phyloP scores from a whole-genome alignment of 64 coral and sea anemone genomes.

The Actinia tenebrosa region DNA sequence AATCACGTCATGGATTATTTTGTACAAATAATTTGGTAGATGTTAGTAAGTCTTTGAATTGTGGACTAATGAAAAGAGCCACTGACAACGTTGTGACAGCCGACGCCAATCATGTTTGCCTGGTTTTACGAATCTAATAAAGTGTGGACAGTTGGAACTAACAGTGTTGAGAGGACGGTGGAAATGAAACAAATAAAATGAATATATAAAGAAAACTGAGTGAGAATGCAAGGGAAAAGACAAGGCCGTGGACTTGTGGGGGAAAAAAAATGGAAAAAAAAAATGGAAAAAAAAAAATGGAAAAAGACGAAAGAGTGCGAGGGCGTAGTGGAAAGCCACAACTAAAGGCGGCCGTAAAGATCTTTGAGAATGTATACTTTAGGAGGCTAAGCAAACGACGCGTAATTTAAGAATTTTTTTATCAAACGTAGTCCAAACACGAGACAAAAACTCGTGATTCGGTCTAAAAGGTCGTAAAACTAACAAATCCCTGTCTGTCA shows the following conservation, averaged over 20 bases:
- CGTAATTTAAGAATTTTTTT: neutral
- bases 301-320: too few relatives aligned
- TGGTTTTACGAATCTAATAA: neutral
- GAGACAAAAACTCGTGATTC: neutral
- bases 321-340: neutral
- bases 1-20: neutral
- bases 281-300: neutral
- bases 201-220: neutral
- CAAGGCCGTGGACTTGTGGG: neutral
- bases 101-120: neutral
- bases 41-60: neutral
- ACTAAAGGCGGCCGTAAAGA: neutral
- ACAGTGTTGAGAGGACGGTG: neutral
- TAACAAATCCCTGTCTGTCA: neutral
- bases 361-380: neutral
- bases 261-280: neutral
- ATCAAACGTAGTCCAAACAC: neutral
- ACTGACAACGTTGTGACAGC: neutral
- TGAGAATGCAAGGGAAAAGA: neutral
- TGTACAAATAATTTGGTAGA: neutral
- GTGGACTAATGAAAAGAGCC: neutral
- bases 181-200: neutral
- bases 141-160: neutral
- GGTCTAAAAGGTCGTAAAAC: neutral
- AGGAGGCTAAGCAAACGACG: neutral